Percentiles rank a stretch among this genome's conserved stretches.
Evolutionary conservation across 2,113 vertebrate genomes (phyloP).

Genomic region (Dasyornis broadbenti): DNA sequence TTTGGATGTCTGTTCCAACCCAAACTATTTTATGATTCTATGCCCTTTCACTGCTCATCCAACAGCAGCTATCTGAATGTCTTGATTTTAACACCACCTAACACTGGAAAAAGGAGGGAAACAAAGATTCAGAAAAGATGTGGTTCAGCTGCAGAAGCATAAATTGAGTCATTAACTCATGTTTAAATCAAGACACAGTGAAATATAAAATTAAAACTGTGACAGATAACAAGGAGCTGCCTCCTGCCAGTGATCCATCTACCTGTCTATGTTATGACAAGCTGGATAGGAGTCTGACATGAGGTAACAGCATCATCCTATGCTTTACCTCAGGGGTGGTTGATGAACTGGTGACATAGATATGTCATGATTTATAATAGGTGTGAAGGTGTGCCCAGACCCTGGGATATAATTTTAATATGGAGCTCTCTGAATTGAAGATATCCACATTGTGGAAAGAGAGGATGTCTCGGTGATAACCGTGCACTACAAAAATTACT

Average conservation of each 20-base stretch:
- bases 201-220: background rate
- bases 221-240: background rate
- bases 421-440: background rate
- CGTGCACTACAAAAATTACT: background rate
- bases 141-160: background rate
- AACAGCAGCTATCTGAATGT: background rate
- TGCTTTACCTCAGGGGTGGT: background rate
- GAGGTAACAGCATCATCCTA: background rate
- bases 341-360: background rate
- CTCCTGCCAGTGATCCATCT: background rate
- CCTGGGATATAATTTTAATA: background rate
- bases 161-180: background rate
- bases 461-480: background rate
- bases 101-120: background rate
- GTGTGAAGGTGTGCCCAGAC: background rate
- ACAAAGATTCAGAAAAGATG: background rate
- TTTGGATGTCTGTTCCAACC: background rate
- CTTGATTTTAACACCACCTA: background rate
- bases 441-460: background rate
- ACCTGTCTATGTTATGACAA: background rate
- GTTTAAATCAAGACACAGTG: background rate
- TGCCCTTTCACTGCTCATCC: background rate
- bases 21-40: background rate
- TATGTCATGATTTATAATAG: background rate
- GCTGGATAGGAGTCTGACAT: background rate